Evolutionary conservation across 2,888 invertebrate species (phyloP), one percentile per base, ranked within the genome.

Genomic region (Ophion costatus): DNA sequence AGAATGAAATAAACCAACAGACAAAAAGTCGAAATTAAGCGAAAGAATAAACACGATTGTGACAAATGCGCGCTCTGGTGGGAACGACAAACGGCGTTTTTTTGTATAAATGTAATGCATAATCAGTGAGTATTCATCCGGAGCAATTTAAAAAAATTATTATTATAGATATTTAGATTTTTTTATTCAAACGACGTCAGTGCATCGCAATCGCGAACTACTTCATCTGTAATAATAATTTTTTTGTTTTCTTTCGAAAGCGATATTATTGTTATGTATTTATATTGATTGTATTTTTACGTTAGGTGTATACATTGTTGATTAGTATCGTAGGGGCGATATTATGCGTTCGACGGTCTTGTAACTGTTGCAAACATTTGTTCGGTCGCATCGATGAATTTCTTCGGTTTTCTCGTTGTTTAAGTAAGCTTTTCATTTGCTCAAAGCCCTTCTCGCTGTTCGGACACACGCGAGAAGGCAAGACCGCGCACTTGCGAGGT

Each of bases 201-300:
- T 71, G 57, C 74, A 71, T 84, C 71, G 61, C 14, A 24, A 80
- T 83, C 75, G 70, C 70, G 56, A 57, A 70, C 17, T 33, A 66
- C 66, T 45, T 64, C 79, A 82, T 79, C 76, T 67, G 69, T 75
- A 77, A 83, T 87, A 61, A 74, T n/a, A n/a, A n/a, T n/a, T n/a
- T n/a, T n/a, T n/a, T 80, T 83, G 24, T 59, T 71, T 71, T 56
- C 56, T 77, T 83, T 83, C 82, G 80, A 69, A 75, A 81, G 63
- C 78, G 78, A 59, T 76, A 71, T 87, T 86, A 88, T 90, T 91
- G 90, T 91, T 91, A 87, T 88, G 88, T 90, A 90, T 90, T 89
- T 89, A 84, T 90, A 89, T 90, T 87, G 73, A 89, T 88, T 87
- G 86, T 88, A 88, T 86, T 87, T 69, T 88, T 87, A 87, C 85